A percentile compares a stretch with the other conserved stretches of the same genome.
Evolutionary conservation across 2,797 vertebrate species (phyloP).

Genomic region (Xiphorhynchus erythropygius): DNA sequence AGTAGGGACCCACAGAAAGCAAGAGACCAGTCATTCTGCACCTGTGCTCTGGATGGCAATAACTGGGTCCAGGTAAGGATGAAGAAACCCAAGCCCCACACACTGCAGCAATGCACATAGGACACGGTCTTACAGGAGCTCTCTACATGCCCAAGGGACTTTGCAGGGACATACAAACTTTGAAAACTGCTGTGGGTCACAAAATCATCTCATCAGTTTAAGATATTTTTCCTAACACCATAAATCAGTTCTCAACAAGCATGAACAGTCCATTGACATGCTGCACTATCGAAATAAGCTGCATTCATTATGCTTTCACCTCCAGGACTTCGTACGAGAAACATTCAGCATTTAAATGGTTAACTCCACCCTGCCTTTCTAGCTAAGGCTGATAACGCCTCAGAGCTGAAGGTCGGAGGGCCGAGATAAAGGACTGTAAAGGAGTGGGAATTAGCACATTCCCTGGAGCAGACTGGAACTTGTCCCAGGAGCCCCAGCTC

Average conservation of each 20-base stretch:
- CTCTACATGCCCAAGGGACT: not conserved
- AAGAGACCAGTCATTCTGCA: not conserved
- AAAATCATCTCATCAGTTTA: not conserved
- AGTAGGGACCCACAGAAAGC: not conserved
- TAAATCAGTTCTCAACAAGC: not conserved
- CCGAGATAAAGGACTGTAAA: constrained; percentile 62
- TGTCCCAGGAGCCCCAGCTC: constrained; percentile 30
- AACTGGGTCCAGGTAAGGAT: not conserved
- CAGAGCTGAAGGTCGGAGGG: constrained; percentile 67
- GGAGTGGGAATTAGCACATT: constrained; percentile 67
- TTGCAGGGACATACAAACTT: not conserved
- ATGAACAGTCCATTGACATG: not conserved
- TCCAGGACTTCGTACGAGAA: not conserved
- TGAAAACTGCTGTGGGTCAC: not conserved
- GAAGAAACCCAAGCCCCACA: not conserved
- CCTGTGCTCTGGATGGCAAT: not conserved
- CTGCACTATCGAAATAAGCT: not conserved
- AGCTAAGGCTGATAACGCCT: constrained; percentile 31
- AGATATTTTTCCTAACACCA: not conserved
- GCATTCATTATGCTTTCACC: not conserved
- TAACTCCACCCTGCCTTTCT: constrained; percentile 33
- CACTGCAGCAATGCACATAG: not conserved
- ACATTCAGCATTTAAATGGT: constrained; percentile 29
- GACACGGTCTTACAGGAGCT: not conserved
- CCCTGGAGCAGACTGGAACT: constrained; percentile 58